phyloP scores from a whole-genome alignment of 2,113 vertebrate genomes.

The Mirounga angustirostris region DNA sequence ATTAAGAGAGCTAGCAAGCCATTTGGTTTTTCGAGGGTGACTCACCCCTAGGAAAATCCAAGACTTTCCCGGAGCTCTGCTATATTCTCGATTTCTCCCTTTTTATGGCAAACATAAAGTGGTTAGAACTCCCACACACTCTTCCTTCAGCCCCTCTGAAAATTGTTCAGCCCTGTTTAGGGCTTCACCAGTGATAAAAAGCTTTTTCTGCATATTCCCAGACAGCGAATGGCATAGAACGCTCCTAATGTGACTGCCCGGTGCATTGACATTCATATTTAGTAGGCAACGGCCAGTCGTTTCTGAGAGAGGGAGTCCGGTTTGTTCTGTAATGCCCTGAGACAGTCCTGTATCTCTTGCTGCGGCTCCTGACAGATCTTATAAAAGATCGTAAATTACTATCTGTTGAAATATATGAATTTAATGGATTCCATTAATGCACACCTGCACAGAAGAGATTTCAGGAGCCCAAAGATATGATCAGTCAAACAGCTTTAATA shows the following conservation, averaged over 20 bases:
- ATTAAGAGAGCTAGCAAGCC: neutral
- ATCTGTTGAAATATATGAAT: constrained; percentile 91
- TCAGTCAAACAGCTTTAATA: constrained; percentile 90
- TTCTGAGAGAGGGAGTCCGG: constrained; percentile 76
- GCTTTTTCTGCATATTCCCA: constrained; percentile 82
- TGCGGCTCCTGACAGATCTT: constrained; percentile 89
- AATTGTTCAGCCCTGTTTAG: constrained; percentile 76
- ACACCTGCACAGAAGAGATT: constrained; percentile 89
- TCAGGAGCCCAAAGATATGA: constrained; percentile 87
- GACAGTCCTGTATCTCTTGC: constrained; percentile 88
- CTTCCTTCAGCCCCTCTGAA: constrained; percentile 81
- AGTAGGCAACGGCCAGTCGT: constrained; percentile 82
- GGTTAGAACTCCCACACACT: constrained; percentile 75
- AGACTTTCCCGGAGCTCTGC: constrained; percentile 72
- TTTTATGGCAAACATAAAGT: constrained; percentile 79
- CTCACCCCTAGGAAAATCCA: constrained; percentile 66
- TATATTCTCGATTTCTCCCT: constrained; percentile 71
- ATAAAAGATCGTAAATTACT: constrained; percentile 90
- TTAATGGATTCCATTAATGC: constrained; percentile 91
- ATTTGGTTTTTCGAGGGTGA: constrained; percentile 68
- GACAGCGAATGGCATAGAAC: constrained; percentile 37
- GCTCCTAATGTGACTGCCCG: constrained; percentile 75
- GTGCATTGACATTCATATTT: constrained; percentile 86
- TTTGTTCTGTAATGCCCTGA: constrained; percentile 86
- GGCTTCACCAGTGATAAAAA: constrained; percentile 77